Evolutionary conservation across 2,797 vertebrate genomes (phyloP).

Genomic region (Gymnothorax reevesii): DNA sequence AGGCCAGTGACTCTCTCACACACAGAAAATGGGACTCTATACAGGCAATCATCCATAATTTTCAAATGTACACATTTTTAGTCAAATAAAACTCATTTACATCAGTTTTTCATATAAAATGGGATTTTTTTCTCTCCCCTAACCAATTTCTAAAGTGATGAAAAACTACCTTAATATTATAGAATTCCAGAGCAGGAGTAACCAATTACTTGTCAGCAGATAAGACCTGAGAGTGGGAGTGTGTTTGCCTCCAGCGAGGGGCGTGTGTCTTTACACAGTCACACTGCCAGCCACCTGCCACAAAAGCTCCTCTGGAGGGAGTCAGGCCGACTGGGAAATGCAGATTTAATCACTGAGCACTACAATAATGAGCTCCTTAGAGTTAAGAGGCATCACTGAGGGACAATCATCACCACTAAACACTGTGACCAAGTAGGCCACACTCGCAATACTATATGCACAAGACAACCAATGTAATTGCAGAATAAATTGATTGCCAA

Average conservation of each 20-base stretch:
- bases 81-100: neutral
- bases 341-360: neutral
- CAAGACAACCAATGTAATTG: neutral
- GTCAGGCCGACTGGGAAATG: neutral
- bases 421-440: neutral
- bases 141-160: neutral
- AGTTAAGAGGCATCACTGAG: neutral
- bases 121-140: neutral
- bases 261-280: neutral
- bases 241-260: neutral
- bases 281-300: neutral
- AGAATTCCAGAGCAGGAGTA: neutral
- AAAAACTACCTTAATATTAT: neutral
- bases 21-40: neutral
- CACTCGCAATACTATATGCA: neutral
- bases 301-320: neutral
- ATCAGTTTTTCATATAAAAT: neutral
- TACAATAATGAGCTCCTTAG: neutral
- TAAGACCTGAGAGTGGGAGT: neutral
- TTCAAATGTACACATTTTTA: neutral
- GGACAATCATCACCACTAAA: neutral
- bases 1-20: neutral
- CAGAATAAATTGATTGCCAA: neutral
- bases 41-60: neutral
- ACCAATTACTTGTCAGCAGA: neutral